Conservation (phyloP, 1,140 invertebrate genomes). For the Tetramorium alpestre region DNA sequence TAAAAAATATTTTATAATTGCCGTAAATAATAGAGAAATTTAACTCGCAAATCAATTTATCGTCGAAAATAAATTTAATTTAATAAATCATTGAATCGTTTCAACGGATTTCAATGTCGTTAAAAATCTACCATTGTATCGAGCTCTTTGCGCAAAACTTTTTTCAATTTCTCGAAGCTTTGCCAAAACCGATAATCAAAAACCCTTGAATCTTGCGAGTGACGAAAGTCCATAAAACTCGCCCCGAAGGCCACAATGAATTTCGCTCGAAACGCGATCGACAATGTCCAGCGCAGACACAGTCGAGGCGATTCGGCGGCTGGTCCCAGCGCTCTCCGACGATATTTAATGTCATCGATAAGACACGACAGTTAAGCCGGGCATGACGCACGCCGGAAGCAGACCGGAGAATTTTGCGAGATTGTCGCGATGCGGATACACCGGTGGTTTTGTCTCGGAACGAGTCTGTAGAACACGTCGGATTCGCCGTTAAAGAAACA, state of each 20-base stretch:
- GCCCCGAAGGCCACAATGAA: constrained; percentile 7
- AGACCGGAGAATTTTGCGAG: constrained; percentile 59
- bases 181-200: constrained; percentile 45
- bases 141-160: neutral
- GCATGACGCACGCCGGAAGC: constrained; percentile 47
- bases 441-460: constrained; percentile 65
- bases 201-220: neutral
- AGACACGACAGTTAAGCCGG: constrained; percentile 26
- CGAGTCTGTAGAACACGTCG: constrained; percentile 60
- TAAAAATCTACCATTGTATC: neutral
- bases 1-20: neutral
- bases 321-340: neutral
- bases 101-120: neutral
- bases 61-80: neutral
- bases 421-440: constrained; percentile 66
- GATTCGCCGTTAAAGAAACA: constrained; percentile 76
- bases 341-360: constrained; percentile 56
- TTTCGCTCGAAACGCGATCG: neutral
- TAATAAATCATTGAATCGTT: neutral
- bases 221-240: neutral
- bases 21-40: neutral
- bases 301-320: neutral
- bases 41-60: neutral
- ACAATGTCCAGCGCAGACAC: constrained; percentile 28
- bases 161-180: neutral